phyloP scores from a whole-genome alignment of 2,113 vertebrate species.

The Mohoua ochrocephala region DNA sequence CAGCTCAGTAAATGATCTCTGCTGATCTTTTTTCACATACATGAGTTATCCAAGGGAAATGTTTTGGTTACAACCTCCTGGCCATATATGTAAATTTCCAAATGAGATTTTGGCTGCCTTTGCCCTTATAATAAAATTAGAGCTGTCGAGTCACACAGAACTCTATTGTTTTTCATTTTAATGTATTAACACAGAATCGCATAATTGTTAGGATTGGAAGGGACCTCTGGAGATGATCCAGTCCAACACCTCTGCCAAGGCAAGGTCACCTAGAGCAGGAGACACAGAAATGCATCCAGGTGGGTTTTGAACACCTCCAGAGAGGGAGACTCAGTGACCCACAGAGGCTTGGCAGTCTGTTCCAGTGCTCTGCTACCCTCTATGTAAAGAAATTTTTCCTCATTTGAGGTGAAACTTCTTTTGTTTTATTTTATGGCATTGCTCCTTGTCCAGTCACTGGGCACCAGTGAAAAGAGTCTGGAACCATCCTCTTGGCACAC shows the following conservation, averaged over 20 bases:
- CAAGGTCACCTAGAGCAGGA: neutral
- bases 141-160: neutral
- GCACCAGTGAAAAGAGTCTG: neutral
- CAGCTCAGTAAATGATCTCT: neutral
- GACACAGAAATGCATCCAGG: too few relatives aligned
- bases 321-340: neutral
- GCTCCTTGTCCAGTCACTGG: fast-evolving
- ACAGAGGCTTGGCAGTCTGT: neutral
- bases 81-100: neutral
- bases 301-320: neutral
- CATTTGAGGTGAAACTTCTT: neutral
- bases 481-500: neutral
- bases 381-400: neutral
- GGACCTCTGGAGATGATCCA: neutral
- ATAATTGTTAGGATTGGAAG: neutral
- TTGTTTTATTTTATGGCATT: neutral
- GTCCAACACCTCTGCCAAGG: neutral
- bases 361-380: neutral
- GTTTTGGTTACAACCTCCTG: neutral
- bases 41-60: neutral
- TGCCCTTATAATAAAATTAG: neutral
- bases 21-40: neutral
- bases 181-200: neutral
- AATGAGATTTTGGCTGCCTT: neutral
- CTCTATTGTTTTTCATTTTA: neutral